Conservation (phyloP, 64 coral and sea anemone species). For the Montipora sp. region DNA sequence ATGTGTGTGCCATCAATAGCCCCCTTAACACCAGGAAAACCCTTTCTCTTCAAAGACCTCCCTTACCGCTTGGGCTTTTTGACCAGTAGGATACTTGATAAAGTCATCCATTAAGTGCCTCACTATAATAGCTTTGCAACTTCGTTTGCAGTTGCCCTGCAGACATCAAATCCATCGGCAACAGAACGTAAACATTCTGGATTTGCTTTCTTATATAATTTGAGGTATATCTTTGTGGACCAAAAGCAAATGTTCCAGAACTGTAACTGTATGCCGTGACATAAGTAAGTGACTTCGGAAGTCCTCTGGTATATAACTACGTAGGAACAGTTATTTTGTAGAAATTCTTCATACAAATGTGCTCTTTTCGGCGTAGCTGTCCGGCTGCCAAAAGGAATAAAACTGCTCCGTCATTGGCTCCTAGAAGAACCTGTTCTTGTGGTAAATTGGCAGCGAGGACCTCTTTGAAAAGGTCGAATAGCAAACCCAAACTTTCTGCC, state of each 20-base stretch:
- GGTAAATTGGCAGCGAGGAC: background rate
- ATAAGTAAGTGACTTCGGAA: conserved; percentile 59
- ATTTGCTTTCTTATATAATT: conserved; percentile 45
- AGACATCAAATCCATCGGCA: conserved; percentile 51
- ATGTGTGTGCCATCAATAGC: conserved; percentile 55
- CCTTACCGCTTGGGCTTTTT: conserved; percentile 13
- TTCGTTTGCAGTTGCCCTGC: conserved; percentile 19
- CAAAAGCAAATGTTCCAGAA: conserved; percentile 50
- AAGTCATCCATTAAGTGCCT: conserved; percentile 43
- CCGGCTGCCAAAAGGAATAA: conserved; percentile 20
- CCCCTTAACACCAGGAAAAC: conserved; percentile 46
- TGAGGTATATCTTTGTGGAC: conserved; percentile 41
- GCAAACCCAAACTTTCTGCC: conserved; percentile 22
- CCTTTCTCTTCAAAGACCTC: conserved; percentile 46
- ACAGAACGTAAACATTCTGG: conserved; percentile 56
- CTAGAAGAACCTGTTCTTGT: background rate
- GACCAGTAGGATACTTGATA: conserved; percentile 40
- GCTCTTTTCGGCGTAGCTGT: background rate
- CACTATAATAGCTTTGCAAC: conserved; percentile 34
- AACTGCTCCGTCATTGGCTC: conserved; percentile 19
- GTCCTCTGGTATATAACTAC: conserved; percentile 31
- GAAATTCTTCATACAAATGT: conserved; percentile 24
- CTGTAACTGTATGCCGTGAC: conserved; percentile 31
- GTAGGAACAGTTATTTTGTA: conserved; percentile 34
- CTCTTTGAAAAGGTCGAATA: conserved; percentile 5